phyloP scores from a whole-genome alignment of 35 echinoderm and acorn worm genomes.

The Ptychodera flava region DNA sequence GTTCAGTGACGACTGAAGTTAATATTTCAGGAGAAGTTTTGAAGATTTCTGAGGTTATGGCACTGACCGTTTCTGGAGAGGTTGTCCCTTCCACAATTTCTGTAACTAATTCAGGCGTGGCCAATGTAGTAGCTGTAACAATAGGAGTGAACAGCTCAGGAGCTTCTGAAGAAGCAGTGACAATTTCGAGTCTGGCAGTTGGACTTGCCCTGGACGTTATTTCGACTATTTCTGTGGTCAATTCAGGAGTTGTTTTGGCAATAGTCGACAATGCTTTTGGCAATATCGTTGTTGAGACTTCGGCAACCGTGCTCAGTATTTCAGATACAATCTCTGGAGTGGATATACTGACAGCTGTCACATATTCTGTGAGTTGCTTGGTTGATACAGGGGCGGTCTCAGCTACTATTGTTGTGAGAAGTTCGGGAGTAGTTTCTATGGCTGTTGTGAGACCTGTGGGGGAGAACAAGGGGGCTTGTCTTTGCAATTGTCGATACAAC shows the following conservation, averaged over 20 bases:
- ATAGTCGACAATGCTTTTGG: neutral
- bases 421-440: neutral
- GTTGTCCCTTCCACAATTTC: neutral
- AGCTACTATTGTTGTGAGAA: neutral
- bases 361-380: neutral
- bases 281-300: neutral
- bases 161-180: neutral
- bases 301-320: neutral
- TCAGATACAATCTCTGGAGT: neutral
- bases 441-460: neutral
- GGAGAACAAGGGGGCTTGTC: no score
- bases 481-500: neutral
- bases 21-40: neutral
- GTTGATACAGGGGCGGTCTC: neutral
- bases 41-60: no score
- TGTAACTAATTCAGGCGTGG: neutral
- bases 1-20: neutral
- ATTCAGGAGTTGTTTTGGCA: neutral
- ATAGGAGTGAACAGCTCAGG: neutral
- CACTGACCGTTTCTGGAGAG: neutral
- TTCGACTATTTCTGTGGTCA: neutral
- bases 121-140: neutral
- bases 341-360: neutral
- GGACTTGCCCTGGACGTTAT: neutral
- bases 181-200: neutral